Evolutionary conservation across 2,113 vertebrate species (phyloP).

Genomic region (Clarias batrachus): DNA sequence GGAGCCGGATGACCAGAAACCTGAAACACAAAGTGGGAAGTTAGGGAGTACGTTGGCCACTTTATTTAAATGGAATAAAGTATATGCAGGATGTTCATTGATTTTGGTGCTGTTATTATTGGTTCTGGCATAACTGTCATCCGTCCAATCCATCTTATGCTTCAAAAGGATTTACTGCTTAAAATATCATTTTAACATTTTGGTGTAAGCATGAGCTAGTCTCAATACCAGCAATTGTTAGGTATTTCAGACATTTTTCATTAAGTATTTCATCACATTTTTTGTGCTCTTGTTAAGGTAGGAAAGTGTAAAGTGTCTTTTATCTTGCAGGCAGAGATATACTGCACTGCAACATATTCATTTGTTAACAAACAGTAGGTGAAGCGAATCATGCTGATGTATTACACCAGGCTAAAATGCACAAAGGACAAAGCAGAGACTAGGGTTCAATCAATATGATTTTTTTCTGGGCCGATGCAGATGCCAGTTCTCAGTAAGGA

Average conservation of each 20-base stretch:
- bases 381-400: too few species aligned
- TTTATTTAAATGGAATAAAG: conserved; percentile 5
- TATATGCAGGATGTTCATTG: not conserved
- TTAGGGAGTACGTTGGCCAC: not conserved
- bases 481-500: too few species aligned
- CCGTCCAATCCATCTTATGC: not conserved
- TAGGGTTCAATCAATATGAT: too few species aligned
- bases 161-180: not conserved
- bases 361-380: not conserved
- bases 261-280: not conserved
- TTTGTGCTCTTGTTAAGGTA: not conserved
- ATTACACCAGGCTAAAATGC: not conserved
- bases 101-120: conserved; percentile 14
- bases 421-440: not conserved
- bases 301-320: not conserved
- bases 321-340: not conserved
- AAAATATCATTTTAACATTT: not conserved
- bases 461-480: too few species aligned
- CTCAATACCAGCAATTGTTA: not conserved
- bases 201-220: not conserved
- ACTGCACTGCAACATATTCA: not conserved
- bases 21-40: not conserved
- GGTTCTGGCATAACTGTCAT: not conserved
- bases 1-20: not conserved
- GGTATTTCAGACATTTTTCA: not conserved